Conservation (phyloP, 2,797 vertebrate species). For the Pitangus sulphuratus region DNA sequence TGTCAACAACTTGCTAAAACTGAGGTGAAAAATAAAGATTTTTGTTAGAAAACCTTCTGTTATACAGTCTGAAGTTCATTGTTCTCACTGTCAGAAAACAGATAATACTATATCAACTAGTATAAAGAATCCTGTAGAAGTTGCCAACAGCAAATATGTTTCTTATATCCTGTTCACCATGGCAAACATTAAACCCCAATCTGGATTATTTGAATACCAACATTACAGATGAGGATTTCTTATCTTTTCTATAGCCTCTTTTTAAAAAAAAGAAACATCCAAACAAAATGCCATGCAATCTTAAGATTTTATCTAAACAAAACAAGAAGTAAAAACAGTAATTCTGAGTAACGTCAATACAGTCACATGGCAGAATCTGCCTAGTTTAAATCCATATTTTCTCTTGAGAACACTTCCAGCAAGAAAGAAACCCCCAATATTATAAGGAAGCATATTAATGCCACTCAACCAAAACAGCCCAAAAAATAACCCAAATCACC, state of each 20-base stretch:
- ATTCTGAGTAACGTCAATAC: background rate
- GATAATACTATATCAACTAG: background rate
- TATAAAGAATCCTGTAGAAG: background rate
- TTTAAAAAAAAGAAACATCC: background rate
- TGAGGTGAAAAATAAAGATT: background rate
- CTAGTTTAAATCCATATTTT: background rate
- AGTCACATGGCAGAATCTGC: background rate
- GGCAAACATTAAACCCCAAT: background rate
- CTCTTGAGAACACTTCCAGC: background rate
- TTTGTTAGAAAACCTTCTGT: background rate
- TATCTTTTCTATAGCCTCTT: background rate
- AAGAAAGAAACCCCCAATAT: accelerated
- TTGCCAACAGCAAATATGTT: background rate
- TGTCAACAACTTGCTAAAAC: background rate
- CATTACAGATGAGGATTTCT: background rate
- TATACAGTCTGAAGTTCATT: background rate
- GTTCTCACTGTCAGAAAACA: background rate
- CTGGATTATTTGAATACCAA: background rate
- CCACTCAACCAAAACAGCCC: background rate
- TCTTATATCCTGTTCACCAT: background rate
- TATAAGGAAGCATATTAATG: background rate
- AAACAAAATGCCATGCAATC: background rate
- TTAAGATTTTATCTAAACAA: background rate
- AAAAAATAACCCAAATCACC: background rate
- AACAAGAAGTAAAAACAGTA: background rate